Base-by-base conservation (phyloP, 2,797 vertebrate species). In the Sarcoramphus papa region DNA sequence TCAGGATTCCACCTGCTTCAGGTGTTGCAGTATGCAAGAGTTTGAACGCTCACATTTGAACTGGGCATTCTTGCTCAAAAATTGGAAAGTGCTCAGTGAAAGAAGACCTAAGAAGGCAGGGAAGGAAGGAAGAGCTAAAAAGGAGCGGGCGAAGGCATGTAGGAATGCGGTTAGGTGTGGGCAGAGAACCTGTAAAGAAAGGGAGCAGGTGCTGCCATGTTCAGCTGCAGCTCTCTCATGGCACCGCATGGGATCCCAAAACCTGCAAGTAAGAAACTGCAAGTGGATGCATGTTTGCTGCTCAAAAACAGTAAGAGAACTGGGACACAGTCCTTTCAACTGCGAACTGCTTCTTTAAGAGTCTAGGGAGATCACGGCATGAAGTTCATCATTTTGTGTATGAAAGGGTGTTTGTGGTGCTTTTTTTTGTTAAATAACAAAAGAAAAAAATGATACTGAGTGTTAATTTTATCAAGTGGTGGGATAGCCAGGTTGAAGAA, bases 391-490 rank as follows among this genome's bases (percentile, higher is more conserved):
- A 4, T 73, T 59, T 78, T 79, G 19, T 72, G 21, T 70, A 53
- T 41, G 59, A 78, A 90, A 81, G 63, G 41, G n/a, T 68, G 54
- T 85, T 93, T 65, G 56, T 80, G 60, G n/a, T 91, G 50, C 14
- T 23, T n/a, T 73, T 91, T 59, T 78, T 64, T 31, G 54, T 64
- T 67, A 45, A 94, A 84, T 83, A 91, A 73, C 35, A 74, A 63
- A 68, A 90, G 27, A 37, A 72, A 82, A 90, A 95, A 90, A 47
- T 30, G 3, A 85, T 92, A 73, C 50, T 0, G 11, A 75, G 57
- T 90, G 82, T 94, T 91, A 78, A 88, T 96, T 96, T 92, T 96
- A 48, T 63, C 79, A 84, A 90, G 85, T 97, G 89, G 89, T 97
- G 94, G 92, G 62, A 82, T 90, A 85, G 80, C 84, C 85, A 80